These are phyloP conservation scores for Nycticorax nycticorax DNA, from an alignment of 2,113 vertebrate species.

Conservation along the genomic window DNA sequence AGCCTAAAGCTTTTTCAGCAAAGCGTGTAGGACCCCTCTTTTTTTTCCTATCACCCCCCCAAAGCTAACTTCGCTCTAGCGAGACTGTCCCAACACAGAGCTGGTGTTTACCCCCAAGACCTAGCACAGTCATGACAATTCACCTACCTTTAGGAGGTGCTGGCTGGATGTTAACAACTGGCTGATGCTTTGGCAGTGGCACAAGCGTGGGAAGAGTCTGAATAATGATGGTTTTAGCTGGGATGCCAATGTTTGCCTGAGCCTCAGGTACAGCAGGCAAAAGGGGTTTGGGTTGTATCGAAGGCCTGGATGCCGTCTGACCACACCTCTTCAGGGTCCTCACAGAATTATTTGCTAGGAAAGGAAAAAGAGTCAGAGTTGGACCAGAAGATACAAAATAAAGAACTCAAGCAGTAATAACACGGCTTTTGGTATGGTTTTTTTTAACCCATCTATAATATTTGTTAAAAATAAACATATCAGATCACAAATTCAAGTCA, in stretches of 20 bases:
- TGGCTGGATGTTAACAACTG: slow-evolving; percentile 83
- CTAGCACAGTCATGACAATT: background rate
- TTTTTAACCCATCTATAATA: background rate
- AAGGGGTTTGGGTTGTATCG: slow-evolving; percentile 87
- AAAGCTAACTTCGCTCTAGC: background rate
- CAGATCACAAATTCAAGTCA: background rate
- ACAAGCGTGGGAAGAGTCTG: slow-evolving; percentile 86
- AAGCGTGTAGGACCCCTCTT: background rate
- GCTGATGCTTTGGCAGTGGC: slow-evolving; percentile 82
- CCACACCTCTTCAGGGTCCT: slow-evolving; percentile 77
- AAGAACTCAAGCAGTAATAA: background rate
- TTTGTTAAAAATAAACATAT: background rate
- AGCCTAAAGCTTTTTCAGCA: background rate
- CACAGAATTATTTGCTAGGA: slow-evolving; percentile 73
- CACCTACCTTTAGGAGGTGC: slow-evolving; percentile 83
- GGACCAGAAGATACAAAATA: background rate
- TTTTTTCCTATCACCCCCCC: background rate
- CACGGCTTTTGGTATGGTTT: background rate
- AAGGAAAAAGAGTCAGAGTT: background rate
- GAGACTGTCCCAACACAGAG: background rate
- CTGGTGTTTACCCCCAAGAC: background rate
- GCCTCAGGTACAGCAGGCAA: slow-evolving; percentile 83
- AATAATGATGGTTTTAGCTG: slow-evolving; percentile 90
- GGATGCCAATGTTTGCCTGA: slow-evolving; percentile 73
- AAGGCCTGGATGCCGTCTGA: slow-evolving; percentile 80